Conservation (phyloP, 1,140 invertebrate species). For the Trinorchestia longiramus region DNA sequence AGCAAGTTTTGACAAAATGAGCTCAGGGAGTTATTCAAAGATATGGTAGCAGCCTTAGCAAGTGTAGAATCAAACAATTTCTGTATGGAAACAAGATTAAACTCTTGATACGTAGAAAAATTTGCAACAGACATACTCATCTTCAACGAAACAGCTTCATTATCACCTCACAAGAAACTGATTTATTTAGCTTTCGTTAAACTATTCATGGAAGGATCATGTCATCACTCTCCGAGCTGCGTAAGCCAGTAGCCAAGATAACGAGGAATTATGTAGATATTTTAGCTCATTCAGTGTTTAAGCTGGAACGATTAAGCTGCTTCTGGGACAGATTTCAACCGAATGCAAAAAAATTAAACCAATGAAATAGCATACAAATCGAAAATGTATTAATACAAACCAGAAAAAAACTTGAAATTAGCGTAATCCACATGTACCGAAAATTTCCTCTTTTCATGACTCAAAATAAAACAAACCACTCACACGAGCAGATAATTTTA, state of each 20-base stretch:
- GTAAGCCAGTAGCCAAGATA: not conserved
- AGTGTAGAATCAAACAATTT: not conserved
- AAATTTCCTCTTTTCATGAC: not conserved
- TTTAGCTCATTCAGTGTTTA: not conserved
- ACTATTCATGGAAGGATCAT: not conserved
- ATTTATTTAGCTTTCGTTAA: not conserved
- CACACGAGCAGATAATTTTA: too few species aligned
- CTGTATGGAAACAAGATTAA: not conserved
- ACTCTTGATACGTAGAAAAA: not conserved
- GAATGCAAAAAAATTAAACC: not conserved
- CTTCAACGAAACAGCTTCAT: not conserved
- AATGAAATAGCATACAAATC: not conserved
- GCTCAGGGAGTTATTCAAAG: too few species aligned
- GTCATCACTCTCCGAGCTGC: not conserved
- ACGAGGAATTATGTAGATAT: not conserved
- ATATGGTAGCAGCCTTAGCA: too few species aligned
- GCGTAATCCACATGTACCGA: not conserved
- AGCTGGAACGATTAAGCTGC: not conserved
- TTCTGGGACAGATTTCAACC: not conserved
- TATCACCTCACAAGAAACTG: not conserved
- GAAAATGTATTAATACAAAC: not conserved
- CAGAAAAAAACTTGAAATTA: not conserved
- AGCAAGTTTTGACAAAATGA: too few species aligned
- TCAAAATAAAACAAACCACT: not conserved
- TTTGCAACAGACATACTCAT: not conserved